A percentile compares a stretch with the other conserved stretches of the same genome.
phyloP scores from a whole-genome alignment of 37 sponge, comb jelly and placozoan species.

The Halichondria panicea region DNA sequence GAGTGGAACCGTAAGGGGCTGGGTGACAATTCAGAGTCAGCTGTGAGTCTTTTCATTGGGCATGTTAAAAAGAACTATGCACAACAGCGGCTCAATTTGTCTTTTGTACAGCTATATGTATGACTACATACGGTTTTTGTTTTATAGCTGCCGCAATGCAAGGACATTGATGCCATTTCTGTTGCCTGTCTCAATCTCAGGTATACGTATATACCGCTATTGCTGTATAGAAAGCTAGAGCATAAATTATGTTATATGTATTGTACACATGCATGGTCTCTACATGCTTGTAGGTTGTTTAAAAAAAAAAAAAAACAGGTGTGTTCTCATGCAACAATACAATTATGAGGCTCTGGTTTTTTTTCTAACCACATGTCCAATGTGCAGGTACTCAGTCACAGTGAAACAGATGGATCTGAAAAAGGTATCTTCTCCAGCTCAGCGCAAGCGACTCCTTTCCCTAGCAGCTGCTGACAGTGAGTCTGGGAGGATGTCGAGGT shows the following conservation, averaged over 20 bases:
- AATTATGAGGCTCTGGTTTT: not conserved
- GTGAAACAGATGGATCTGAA: conserved; percentile 7
- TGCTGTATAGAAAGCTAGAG: not conserved
- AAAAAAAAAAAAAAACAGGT: not conserved
- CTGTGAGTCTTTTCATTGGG: not conserved
- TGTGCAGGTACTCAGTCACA: conserved; percentile 20
- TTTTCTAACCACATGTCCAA: not conserved
- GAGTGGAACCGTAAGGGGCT: not conserved
- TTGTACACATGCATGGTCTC: not conserved
- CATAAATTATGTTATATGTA: not conserved
- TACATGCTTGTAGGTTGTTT: not conserved
- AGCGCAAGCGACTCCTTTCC: conserved; percentile 29
- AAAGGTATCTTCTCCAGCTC: not conserved
- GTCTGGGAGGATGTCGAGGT: too few species aligned
- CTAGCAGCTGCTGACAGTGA: conserved; percentile 9
- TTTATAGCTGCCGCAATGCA: conserved; percentile 44
- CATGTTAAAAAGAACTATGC: too few species aligned
- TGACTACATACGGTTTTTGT: not conserved
- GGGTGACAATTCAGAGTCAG: not conserved
- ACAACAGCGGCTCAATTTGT: not conserved
- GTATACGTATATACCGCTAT: conserved; percentile 13
- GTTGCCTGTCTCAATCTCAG: conserved; percentile 62
- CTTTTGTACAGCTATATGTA: not conserved
- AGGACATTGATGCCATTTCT: conserved; percentile 37
- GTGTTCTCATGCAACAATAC: not conserved